Conservation (phyloP, 1,140 invertebrate species). For the Micrasema longulum region DNA sequence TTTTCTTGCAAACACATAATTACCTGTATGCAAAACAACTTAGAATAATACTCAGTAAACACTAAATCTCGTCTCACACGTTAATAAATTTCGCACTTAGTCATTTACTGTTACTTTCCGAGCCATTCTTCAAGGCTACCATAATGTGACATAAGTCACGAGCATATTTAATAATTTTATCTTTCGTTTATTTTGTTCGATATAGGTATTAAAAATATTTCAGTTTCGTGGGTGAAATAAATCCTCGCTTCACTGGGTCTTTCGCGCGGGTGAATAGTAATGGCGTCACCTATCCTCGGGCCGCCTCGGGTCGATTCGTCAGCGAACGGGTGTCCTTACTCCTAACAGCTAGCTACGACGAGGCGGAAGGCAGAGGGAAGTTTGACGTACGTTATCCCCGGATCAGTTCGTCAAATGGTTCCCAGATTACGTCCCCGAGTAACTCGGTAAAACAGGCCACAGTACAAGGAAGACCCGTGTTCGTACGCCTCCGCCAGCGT, state of each 20-base stretch:
- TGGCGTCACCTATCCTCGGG: constrained; percentile 14
- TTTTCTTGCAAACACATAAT: too few relatives aligned
- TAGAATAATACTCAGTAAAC: background rate
- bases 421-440: constrained; percentile 27
- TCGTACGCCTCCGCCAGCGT: background rate
- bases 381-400: constrained; percentile 40
- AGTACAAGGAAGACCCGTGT: background rate
- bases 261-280: too few relatives aligned
- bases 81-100: background rate
- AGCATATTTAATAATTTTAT: too few relatives aligned
- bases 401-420: constrained; percentile 46
- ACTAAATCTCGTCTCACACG: background rate
- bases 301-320: background rate
- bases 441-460: constrained; percentile 21
- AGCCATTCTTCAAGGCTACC: background rate
- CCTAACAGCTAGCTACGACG: too few relatives aligned
- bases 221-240: too few relatives aligned
- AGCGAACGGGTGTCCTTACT: background rate
- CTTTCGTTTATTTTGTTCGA: too few relatives aligned
- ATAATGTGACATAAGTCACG: too few relatives aligned
- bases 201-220: too few relatives aligned
- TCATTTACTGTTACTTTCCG: background rate
- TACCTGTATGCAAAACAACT: background rate
- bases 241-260: too few relatives aligned
- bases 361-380: background rate